phyloP scores from a whole-genome alignment of 2,113 vertebrate genomes.

The Megaleporinus macrocephalus region DNA sequence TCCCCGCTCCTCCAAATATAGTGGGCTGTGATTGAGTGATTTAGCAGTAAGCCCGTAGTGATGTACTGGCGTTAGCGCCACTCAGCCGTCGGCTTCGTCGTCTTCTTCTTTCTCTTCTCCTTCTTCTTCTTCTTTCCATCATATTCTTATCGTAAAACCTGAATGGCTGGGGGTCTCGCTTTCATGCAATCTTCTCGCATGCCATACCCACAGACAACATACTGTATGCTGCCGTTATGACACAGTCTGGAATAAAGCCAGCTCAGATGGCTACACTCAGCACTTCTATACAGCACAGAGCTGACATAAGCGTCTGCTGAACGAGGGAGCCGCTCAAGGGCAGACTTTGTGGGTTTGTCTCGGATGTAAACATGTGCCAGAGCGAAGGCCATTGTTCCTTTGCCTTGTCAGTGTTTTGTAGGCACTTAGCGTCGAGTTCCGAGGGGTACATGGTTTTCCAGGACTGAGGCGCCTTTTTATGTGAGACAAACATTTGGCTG shows the following conservation, averaged over 20 bases:
- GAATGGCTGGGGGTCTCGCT: background rate
- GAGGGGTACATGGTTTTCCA: too few species aligned
- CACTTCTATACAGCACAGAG: background rate
- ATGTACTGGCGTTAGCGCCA: conserved; percentile 26
- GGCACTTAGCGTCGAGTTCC: too few species aligned
- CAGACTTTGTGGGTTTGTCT: background rate
- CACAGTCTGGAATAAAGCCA: background rate
- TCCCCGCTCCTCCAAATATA: background rate
- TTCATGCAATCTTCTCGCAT: background rate
- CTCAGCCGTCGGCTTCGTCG: conserved; percentile 9
- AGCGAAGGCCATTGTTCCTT: background rate
- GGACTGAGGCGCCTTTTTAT: too few species aligned
- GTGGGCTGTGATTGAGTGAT: conserved; percentile 26
- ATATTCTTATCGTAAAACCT: too few species aligned
- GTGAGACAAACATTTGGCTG: too few species aligned
- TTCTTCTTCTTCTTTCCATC: background rate
- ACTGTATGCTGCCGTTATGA: background rate
- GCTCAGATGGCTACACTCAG: background rate
- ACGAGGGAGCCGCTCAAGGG: background rate
- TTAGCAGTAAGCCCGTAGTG: conserved; percentile 34
- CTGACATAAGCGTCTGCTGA: background rate
- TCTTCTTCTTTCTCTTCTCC: background rate
- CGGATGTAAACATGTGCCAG: background rate
- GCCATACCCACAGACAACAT: background rate
- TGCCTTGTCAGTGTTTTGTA: background rate